A percentile compares a stretch with the other conserved stretches of the same genome.
phyloP scores from a whole-genome alignment of 2,797 vertebrate genomes.

The Erethizon dorsatum region DNA sequence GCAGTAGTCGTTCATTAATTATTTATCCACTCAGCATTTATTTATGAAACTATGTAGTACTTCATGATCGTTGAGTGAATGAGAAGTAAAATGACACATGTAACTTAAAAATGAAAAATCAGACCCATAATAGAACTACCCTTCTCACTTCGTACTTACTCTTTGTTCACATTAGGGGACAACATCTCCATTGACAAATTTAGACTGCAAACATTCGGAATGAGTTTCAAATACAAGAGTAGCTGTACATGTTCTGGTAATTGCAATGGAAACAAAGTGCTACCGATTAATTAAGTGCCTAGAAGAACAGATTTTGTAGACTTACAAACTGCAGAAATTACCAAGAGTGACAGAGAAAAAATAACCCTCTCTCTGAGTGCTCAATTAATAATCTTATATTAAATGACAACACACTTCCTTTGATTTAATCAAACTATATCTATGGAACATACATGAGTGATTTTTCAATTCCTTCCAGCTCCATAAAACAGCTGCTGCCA shows the following conservation, averaged over 20 bases:
- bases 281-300: background rate
- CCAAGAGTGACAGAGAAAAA: background rate
- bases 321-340: background rate
- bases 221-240: background rate
- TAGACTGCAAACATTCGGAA: conserved; percentile 25
- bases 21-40: background rate
- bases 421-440: conserved; percentile 69
- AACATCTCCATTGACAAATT: background rate
- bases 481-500: background rate
- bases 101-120: background rate
- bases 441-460: background rate
- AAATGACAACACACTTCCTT: conserved; percentile 62
- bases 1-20: background rate
- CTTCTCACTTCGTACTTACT: background rate
- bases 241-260: background rate
- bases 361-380: background rate
- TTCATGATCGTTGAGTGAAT: background rate
- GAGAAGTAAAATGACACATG: background rate
- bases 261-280: background rate
- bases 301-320: background rate
- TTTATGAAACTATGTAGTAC: background rate
- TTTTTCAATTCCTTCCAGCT: background rate
- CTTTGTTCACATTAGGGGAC: background rate
- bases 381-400: conserved; percentile 44
- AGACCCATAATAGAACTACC: background rate